These are phyloP conservation scores for Lonchura striata DNA, from an alignment of 2,113 vertebrate species.

Conservation along the genomic window DNA sequence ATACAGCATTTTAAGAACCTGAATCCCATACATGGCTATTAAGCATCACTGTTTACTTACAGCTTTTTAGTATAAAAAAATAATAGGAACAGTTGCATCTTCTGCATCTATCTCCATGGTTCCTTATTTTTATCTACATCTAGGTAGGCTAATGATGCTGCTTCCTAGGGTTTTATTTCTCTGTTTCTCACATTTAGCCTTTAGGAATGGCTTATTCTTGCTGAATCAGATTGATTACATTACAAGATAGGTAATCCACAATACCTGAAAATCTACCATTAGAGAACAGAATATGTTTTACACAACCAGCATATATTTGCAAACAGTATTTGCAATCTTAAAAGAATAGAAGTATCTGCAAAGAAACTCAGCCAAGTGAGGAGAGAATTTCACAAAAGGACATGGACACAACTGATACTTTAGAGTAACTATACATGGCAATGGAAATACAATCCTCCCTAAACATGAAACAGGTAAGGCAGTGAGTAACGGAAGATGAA, in stretches of 20 bases:
- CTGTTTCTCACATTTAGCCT: neutral
- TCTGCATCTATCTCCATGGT: neutral
- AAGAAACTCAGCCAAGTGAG: neutral
- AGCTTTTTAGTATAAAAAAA: neutral
- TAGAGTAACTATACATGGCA: neutral
- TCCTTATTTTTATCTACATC: neutral
- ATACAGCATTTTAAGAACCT: neutral
- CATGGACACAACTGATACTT: neutral
- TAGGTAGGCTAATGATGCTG: neutral
- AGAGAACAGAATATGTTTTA: neutral
- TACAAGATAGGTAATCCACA: neutral
- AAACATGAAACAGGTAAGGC: neutral
- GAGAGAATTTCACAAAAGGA: neutral
- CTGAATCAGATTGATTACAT: neutral
- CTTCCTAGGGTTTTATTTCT: neutral
- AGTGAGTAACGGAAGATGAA: neutral
- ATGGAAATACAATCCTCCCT: neutral
- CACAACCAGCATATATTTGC: neutral
- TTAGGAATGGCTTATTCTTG: neutral
- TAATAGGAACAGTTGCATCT: neutral
- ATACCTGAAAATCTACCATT: neutral
- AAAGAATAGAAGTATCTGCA: neutral
- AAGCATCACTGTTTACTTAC: slow-evolving; percentile 1
- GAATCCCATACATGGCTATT: neutral
- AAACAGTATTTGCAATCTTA: neutral